Conservation (phyloP, 1,140 invertebrate species). For the Procambarus virginalis region DNA sequence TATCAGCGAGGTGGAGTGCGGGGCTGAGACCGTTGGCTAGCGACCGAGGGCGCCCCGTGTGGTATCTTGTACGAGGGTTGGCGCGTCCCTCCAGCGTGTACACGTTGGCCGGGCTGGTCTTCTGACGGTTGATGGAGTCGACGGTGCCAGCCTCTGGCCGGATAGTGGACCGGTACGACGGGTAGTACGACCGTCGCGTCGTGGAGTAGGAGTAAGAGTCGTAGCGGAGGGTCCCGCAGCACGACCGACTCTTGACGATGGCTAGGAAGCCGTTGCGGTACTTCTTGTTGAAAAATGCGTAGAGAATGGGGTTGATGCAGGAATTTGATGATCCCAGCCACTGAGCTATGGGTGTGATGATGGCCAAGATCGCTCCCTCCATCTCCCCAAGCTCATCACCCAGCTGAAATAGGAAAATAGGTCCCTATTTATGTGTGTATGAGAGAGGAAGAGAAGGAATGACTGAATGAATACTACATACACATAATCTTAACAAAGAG, state of each 20-base stretch:
- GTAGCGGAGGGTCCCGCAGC: constrained; percentile 54
- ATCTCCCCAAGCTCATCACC: constrained; percentile 70
- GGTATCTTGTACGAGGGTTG: constrained; percentile 15
- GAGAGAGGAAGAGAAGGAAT: too few relatives aligned
- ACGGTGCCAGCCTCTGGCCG: constrained; percentile 32
- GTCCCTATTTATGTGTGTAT: too few relatives aligned
- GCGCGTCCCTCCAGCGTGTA: constrained; percentile 51
- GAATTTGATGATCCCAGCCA: constrained; percentile 98
- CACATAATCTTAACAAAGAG: too few relatives aligned
- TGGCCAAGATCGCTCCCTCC: constrained; percentile 86
- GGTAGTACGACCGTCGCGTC: constrained; percentile 56
- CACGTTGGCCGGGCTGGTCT: constrained; percentile 25
- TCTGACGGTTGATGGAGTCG: constrained; percentile 29
- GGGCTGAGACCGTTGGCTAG: constrained; percentile 44
- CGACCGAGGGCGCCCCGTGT: constrained; percentile 9
- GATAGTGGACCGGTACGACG: constrained; percentile 50
- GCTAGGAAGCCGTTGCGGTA: constrained; percentile 93
- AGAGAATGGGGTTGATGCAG: constrained; percentile 97
- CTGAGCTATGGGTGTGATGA: constrained; percentile 91
- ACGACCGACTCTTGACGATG: constrained; percentile 78
- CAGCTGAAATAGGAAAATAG: constrained; percentile 73
- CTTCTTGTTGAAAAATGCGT: constrained; percentile 97
- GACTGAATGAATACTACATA: too few relatives aligned
- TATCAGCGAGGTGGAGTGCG: constrained; percentile 43
- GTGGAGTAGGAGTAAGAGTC: constrained; percentile 54